Conservation (phyloP, 2,797 vertebrate species). For the Erpetoichthys calabaricus region DNA sequence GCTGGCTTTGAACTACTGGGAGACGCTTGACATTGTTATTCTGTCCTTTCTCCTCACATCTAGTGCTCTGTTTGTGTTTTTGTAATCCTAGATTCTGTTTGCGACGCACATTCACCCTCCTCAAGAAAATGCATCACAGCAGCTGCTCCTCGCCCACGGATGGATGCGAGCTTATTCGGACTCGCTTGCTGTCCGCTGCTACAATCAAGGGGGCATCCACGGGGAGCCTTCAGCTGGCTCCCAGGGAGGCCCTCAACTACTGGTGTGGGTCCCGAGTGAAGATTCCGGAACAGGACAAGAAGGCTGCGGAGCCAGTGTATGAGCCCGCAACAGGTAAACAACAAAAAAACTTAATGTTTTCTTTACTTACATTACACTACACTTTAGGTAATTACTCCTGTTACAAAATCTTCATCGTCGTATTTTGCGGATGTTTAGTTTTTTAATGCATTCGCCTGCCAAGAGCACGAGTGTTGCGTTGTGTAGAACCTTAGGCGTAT, state of each 20-base stretch:
- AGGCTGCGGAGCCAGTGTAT: constrained; percentile 55
- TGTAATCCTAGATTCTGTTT: background rate
- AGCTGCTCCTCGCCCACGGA: background rate
- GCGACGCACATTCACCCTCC: constrained; percentile 1
- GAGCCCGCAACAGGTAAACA: constrained; percentile 83
- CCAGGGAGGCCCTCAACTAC: constrained; percentile 64
- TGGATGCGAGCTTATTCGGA: constrained; percentile 16
- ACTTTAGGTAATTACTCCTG: too few relatives aligned
- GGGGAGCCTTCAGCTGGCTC: constrained; percentile 37
- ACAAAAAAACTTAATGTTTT: background rate
- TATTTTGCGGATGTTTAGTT: too few relatives aligned
- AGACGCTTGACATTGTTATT: too few relatives aligned
- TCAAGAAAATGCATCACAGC: constrained; percentile 29
- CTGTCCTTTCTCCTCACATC: too few relatives aligned
- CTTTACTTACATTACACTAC: too few relatives aligned
- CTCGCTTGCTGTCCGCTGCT: constrained; percentile 15
- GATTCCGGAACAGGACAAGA: constrained; percentile 30
- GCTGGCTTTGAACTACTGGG: too few relatives aligned
- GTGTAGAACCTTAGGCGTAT: too few relatives aligned
- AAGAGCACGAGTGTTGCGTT: too few relatives aligned
- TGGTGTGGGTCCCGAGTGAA: constrained; percentile 60
- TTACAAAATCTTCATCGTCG: too few relatives aligned
- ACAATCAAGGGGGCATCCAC: constrained; percentile 45
- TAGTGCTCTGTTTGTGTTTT: too few relatives aligned
- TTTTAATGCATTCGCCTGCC: too few relatives aligned